Base-by-base conservation (phyloP, 2,113 vertebrate species). In the Bufo gargarizans region DNA sequence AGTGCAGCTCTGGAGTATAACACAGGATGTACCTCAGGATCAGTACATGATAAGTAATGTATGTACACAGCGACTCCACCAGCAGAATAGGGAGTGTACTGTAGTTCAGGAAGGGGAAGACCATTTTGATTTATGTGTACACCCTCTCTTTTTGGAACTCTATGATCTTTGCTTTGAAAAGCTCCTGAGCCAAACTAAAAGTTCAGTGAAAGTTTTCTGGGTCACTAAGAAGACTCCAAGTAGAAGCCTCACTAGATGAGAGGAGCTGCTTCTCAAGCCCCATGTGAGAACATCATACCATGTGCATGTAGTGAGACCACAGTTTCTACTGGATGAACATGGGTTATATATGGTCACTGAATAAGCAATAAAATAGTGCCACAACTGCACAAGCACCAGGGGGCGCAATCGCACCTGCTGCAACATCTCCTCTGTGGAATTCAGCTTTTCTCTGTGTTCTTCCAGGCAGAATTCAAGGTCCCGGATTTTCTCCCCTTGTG, bases 401-500 rank as follows among this genome's bases (percentile, higher is more conserved):
- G 79, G 43, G 56, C 58, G 3, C 58, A 8, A 4, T 82, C 67
- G 58, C 50, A 99, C 98, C 97, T 99, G 98, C 88, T 99, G 98
- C 84, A 99, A 92, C 98, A 99, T 98, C 87, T 98, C 97, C 72
- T 99, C 98, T 0, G 98, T 99, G 84, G 96, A 94, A 8, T 98
- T 99, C 89, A 99, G 91, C 90, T 99, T 99, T 86, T 99, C 97
- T 85, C 97, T 94, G 94, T 99, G 97, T 79, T 99, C 98, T 45
- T 99, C 98, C 77, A 99, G 95, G 91, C 97, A 99, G 80, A 97
- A 90, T 85, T 99, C 98, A 89, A 99, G 92, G 90, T 99, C 98
- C 19, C 98, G 95, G 88, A 99, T 99, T 94, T 99, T 99, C 90
- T 99, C 98, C 58, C 98, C 98, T 61, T 99, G 98, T 43, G 97